phyloP scores from a whole-genome alignment of 2,888 invertebrate species.

The Polylopha cassiicola region DNA sequence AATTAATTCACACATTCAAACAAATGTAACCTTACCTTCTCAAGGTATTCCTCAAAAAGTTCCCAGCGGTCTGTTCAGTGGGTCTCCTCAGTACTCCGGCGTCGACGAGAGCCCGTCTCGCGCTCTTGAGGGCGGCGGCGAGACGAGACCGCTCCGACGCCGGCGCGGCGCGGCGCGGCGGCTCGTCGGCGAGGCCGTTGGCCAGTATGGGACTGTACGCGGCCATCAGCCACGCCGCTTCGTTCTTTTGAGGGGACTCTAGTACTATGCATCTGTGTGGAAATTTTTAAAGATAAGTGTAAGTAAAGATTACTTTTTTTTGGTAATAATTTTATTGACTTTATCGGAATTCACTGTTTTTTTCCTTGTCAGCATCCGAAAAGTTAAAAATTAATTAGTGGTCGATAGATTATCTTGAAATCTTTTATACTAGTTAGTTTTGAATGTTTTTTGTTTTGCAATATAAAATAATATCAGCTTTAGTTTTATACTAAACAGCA shows the following conservation, averaged over 20 bases:
- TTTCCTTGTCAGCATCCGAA: too few relatives aligned
- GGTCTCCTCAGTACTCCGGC: slow-evolving; percentile 89
- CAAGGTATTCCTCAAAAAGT: slow-evolving; percentile 91
- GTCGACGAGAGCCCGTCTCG: slow-evolving; percentile 89
- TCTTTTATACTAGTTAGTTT: too few relatives aligned
- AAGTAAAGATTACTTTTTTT: neutral
- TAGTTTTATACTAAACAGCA: too few relatives aligned
- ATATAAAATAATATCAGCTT: too few relatives aligned
- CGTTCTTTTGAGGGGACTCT: slow-evolving; percentile 92
- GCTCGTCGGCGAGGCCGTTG: slow-evolving; percentile 86
- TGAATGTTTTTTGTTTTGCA: too few relatives aligned
- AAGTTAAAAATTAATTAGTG: too few relatives aligned
- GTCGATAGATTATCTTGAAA: too few relatives aligned
- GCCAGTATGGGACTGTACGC: slow-evolving; percentile 93
- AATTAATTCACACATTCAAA: too few relatives aligned
- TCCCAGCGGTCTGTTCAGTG: slow-evolving; percentile 85
- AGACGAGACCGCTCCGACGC: slow-evolving; percentile 92
- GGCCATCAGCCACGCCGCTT: slow-evolving; percentile 94
- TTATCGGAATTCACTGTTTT: too few relatives aligned
- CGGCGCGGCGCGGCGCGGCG: slow-evolving; percentile 80
- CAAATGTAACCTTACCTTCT: slow-evolving; percentile 79
- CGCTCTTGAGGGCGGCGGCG: slow-evolving; percentile 91
- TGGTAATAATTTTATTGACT: too few relatives aligned
- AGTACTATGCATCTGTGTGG: slow-evolving; percentile 90
- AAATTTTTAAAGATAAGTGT: neutral